phyloP scores from a whole-genome alignment of 2,888 invertebrate species.

The Hydraecia micacea region DNA sequence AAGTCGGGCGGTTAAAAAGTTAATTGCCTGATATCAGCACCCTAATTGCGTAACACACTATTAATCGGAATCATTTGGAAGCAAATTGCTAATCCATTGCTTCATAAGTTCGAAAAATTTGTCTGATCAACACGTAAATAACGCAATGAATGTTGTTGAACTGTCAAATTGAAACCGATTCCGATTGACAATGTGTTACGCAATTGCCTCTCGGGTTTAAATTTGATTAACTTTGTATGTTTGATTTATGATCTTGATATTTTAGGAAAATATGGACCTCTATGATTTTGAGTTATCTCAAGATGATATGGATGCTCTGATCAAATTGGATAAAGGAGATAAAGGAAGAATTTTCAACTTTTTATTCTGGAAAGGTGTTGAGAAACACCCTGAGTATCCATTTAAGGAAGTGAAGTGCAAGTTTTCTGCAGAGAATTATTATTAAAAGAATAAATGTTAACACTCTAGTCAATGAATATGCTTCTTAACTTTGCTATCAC shows the following conservation, averaged over 20 bases:
- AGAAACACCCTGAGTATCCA: conserved; percentile 93
- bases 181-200: too few relatives aligned
- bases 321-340: conserved; percentile 91
- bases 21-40: too few relatives aligned
- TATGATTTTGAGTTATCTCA: conserved; percentile 91
- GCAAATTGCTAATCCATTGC: too few relatives aligned
- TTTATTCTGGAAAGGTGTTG: conserved; percentile 92
- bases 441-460: conserved; percentile 5
- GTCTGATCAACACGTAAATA: too few relatives aligned
- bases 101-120: too few relatives aligned
- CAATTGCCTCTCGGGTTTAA: not conserved
- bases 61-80: too few relatives aligned
- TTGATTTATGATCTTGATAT: conserved; percentile 7
- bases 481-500: conserved; percentile 34
- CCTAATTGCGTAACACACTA: too few relatives aligned
- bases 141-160: too few relatives aligned
- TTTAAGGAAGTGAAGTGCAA: conserved; percentile 77
- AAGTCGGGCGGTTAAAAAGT: too few relatives aligned
- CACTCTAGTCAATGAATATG: conserved; percentile 69
- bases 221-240: not conserved
- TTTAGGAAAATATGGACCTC: conserved; percentile 92
- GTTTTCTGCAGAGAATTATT: not conserved
- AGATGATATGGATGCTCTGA: conserved; percentile 89
- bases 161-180: too few relatives aligned
- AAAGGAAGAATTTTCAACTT: conserved; percentile 93